Evolutionary conservation across 2,113 vertebrate genomes (phyloP).

Genomic region (Etia nguti): DNA sequence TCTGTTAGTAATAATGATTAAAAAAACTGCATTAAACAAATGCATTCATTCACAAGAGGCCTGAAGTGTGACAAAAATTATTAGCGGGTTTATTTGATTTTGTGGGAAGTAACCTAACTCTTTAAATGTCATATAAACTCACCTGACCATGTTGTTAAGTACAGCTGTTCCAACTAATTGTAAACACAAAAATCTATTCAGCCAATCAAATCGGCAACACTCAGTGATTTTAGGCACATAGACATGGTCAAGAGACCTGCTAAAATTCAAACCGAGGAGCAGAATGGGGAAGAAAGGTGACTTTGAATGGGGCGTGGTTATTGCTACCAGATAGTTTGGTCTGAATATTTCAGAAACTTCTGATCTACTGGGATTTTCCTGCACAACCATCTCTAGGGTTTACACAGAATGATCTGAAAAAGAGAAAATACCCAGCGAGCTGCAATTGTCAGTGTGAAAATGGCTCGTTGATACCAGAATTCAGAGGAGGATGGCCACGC

Average conservation of each 20-base stretch:
- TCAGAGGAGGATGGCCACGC: neutral
- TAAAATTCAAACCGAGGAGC: neutral
- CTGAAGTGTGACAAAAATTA: neutral
- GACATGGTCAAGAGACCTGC: neutral
- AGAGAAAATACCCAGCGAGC: neutral
- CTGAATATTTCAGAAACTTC: neutral
- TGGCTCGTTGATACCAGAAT: neutral
- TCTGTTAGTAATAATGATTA: neutral
- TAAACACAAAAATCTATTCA: neutral
- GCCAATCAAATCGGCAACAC: neutral
- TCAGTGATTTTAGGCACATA: neutral
- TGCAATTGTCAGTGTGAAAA: neutral
- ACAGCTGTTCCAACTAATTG: neutral
- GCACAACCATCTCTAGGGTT: neutral
- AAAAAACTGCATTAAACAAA: neutral
- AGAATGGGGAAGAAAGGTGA: neutral
- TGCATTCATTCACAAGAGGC: neutral
- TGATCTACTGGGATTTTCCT: neutral
- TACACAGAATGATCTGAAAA: neutral
- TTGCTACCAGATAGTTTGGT: neutral
- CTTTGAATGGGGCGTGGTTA: fast-evolving
- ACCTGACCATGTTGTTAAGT: neutral
- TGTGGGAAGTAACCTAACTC: neutral
- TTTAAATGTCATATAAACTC: neutral
- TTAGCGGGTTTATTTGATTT: neutral